Percentiles rank a stretch among this genome's conserved stretches.
Evolutionary conservation across 2,113 vertebrate genomes (phyloP).

Genomic region (Notothenia rossii): DNA sequence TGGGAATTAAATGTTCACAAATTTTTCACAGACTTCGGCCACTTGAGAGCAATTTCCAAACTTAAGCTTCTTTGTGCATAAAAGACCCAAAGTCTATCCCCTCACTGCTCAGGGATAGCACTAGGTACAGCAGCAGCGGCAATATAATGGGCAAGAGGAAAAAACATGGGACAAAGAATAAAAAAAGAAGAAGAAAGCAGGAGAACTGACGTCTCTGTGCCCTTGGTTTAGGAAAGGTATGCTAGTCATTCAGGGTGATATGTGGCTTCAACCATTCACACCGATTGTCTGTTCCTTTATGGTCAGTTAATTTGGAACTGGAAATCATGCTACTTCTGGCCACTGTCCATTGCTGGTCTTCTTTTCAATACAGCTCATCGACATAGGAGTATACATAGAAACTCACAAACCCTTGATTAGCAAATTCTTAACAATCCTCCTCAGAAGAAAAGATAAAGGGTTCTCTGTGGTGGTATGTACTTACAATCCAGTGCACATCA

Average conservation of each 20-base stretch:
- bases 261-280: neutral
- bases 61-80: constrained; percentile 73
- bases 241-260: constrained; percentile 9
- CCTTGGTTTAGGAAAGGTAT: constrained; percentile 31
- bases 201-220: constrained; percentile 6
- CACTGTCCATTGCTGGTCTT: neutral
- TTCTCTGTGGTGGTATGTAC: neutral
- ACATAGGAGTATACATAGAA: neutral
- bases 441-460: neutral
- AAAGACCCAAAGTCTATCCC: constrained; percentile 71
- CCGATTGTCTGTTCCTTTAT: neutral
- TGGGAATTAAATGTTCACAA: constrained; percentile 62
- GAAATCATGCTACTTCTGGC: constrained; percentile 7
- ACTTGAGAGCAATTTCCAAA: constrained; percentile 70
- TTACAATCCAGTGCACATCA: constrained; percentile 37
- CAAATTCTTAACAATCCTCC: constrained; percentile 4
- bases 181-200: constrained; percentile 10
- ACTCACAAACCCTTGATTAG: neutral
- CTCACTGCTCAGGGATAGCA: constrained; percentile 62
- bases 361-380: constrained; percentile 9
- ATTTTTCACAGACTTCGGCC: constrained; percentile 68
- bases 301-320: constrained; percentile 25
- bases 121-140: constrained; percentile 30
- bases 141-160: constrained; percentile 39
- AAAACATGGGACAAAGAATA: constrained; percentile 30